Conservation (phyloP, 2,113 vertebrate species). For the Macquaria ambigua region DNA sequence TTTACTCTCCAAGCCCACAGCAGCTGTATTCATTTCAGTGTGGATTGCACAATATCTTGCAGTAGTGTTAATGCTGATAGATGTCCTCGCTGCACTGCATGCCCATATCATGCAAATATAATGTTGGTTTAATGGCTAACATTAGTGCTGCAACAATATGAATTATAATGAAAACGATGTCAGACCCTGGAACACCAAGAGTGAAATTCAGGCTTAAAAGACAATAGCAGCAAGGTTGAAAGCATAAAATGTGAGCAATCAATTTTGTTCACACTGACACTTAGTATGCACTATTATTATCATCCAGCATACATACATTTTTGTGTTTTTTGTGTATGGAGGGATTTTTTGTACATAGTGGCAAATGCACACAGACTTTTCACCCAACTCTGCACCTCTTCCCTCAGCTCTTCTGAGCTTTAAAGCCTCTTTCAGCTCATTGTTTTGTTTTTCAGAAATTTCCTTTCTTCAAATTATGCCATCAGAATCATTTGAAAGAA, state of each 20-base stretch:
- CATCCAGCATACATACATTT: background rate
- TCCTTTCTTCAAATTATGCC: no score
- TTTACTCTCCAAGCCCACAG: background rate
- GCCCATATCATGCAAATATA: background rate
- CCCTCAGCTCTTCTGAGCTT: background rate
- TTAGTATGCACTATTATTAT: background rate
- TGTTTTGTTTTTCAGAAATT: no score
- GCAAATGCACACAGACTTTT: background rate
- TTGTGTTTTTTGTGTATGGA: no score
- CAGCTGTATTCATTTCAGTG: slow-evolving; percentile 11
- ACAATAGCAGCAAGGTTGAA: background rate
- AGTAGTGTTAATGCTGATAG: background rate
- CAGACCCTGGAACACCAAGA: background rate
- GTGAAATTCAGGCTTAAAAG: background rate
- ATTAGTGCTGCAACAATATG: background rate
- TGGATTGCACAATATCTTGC: background rate
- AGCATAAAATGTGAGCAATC: background rate
- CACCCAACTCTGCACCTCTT: background rate
- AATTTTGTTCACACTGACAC: background rate
- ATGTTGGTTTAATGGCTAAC: background rate
- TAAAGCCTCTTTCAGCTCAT: no score
- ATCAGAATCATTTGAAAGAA: no score
- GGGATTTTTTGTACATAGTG: no score
- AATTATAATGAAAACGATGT: background rate
- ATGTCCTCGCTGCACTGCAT: background rate